Percentiles rank a stretch among this genome's conserved stretches.
phyloP scores from a whole-genome alignment of 1,140 invertebrate genomes.

The Drosophila dunni region DNA sequence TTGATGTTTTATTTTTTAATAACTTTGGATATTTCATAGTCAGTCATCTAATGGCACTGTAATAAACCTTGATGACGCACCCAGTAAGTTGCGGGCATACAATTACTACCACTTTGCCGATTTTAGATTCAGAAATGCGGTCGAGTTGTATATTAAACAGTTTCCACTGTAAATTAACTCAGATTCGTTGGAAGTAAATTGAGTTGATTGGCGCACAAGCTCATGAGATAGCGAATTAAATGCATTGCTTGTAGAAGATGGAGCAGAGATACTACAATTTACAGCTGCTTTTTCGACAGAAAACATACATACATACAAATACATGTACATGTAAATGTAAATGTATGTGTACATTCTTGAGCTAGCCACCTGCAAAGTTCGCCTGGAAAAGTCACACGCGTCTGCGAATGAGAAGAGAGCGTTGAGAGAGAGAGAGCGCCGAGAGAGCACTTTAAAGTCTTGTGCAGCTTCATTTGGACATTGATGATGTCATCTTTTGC shows the following conservation, averaged over 20 bases:
- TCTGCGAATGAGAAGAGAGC: slow-evolving; percentile 64
- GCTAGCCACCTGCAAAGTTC: slow-evolving; percentile 16
- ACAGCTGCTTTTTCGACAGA: slow-evolving; percentile 11
- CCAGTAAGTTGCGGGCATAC: slow-evolving; percentile 34
- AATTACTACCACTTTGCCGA: slow-evolving; percentile 13
- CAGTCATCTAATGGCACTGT: slow-evolving; percentile 18
- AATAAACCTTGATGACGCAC: slow-evolving; percentile 72
- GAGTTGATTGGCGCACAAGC: slow-evolving; percentile 26
- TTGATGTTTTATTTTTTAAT: slow-evolving; percentile 19
- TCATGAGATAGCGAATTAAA: slow-evolving; percentile 33
- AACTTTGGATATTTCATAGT: slow-evolving; percentile 1
- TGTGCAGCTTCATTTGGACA: slow-evolving; percentile 51
- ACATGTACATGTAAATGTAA: background rate
- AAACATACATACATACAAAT: background rate
- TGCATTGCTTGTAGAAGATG: slow-evolving; percentile 29
- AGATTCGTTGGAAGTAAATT: slow-evolving; percentile 39
- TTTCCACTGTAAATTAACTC: slow-evolving; percentile 31
- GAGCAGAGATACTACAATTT: slow-evolving; percentile 13
- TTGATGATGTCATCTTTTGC: slow-evolving; percentile 73
- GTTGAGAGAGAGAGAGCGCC: slow-evolving; percentile 2
- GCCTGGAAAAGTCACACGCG: slow-evolving; percentile 69
- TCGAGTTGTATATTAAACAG: slow-evolving; percentile 12
- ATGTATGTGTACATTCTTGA: slow-evolving; percentile 1
- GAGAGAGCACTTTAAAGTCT: slow-evolving; percentile 29
- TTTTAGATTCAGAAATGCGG: slow-evolving; percentile 28